Evolutionary conservation across 2,113 vertebrate genomes (phyloP), one percentile per base, ranked within the genome.

Genomic region (Gambusia affinis): DNA sequence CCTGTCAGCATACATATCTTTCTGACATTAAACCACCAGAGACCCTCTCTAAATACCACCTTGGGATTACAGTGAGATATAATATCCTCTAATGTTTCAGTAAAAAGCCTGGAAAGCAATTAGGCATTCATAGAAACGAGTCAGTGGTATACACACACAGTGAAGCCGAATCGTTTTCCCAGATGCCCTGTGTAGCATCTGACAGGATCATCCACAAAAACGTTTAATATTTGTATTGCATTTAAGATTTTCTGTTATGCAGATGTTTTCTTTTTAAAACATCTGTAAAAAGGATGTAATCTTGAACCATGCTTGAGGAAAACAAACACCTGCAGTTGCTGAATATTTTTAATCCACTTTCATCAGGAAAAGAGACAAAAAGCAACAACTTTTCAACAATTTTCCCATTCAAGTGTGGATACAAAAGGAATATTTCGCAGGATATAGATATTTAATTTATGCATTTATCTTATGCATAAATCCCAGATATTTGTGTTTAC

Each of bases 1-100:
- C 60, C 47, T 65, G 77, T 80, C 61, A 77, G 37, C 8, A 57
- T 7, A n/a, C 24, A 57, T 10, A 57, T 57, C 8, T n/a, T n/a
- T 57, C 51, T 57, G 6, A n/a, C 51, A 57, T 8, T 57, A 57
- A 57, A 57, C 24, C 24, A 57, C 51, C 51, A 57, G 24, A n/a
- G 22, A n/a, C 51, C 10, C 51, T n/a, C 51, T 57, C 51, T 57
- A 57, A 57, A 57, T 57, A 57, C 24, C 51, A 57, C 22, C 51
- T 24, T 57, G 51, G 51, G 51, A n/a, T 57, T 57, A n/a, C 51
- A 57, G 51, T 57, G 51, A 57, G 24, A 57, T 57, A n/a, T 57
- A n/a, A n/a, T 24, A 57, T 24, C 51, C 24, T 57, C 51, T 57
- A 57, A 57, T 57, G 51, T 57, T 57, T 57, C 51, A 57, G 51